Evolutionary conservation across 1,140 invertebrate genomes (phyloP).

Genomic region (Spodoptera frugiperda): DNA sequence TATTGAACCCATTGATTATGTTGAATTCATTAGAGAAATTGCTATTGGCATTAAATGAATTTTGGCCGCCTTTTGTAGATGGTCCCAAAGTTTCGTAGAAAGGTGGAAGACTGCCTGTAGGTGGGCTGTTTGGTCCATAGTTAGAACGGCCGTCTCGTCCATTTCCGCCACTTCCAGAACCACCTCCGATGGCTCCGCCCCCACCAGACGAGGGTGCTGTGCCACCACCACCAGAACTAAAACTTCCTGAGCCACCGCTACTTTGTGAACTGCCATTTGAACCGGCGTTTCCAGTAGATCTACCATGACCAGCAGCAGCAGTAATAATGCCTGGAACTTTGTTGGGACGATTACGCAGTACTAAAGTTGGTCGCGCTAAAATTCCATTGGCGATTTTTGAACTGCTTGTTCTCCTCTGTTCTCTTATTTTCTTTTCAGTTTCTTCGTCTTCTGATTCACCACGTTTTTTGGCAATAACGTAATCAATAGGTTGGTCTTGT

Average conservation of each 20-base stretch:
- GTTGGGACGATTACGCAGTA: slow-evolving; percentile 83
- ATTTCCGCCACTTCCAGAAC: slow-evolving; percentile 89
- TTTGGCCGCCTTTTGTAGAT: slow-evolving; percentile 90
- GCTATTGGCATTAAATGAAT: slow-evolving; percentile 86
- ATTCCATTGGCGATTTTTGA: slow-evolving; percentile 87
- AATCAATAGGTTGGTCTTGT: slow-evolving; percentile 95
- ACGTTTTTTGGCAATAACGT: slow-evolving; percentile 93
- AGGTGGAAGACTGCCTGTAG: slow-evolving; percentile 92
- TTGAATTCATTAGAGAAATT: slow-evolving; percentile 86
- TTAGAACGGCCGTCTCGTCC: slow-evolving; percentile 92
- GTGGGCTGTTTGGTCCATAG: slow-evolving; percentile 93
- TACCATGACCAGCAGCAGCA: slow-evolving; percentile 92
- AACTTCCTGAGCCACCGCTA: slow-evolving; percentile 85
- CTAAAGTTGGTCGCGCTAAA: slow-evolving; percentile 80
- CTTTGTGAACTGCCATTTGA: slow-evolving; percentile 85
- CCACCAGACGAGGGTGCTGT: slow-evolving; percentile 86
- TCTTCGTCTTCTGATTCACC: slow-evolving; percentile 89
- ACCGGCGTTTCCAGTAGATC: slow-evolving; percentile 87
- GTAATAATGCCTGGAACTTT: slow-evolving; percentile 87
- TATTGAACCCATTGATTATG: slow-evolving; percentile 88
- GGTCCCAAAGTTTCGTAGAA: slow-evolving; percentile 92
- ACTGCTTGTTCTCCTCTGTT: slow-evolving; percentile 87
- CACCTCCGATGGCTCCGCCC: slow-evolving; percentile 87
- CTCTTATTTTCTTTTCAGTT: slow-evolving; percentile 87
- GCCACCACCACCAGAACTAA: slow-evolving; percentile 85